Evolutionary conservation across 2,888 invertebrate genomes (phyloP), one percentile per base, ranked within the genome.

Genomic region (Dione vanillae): DNA sequence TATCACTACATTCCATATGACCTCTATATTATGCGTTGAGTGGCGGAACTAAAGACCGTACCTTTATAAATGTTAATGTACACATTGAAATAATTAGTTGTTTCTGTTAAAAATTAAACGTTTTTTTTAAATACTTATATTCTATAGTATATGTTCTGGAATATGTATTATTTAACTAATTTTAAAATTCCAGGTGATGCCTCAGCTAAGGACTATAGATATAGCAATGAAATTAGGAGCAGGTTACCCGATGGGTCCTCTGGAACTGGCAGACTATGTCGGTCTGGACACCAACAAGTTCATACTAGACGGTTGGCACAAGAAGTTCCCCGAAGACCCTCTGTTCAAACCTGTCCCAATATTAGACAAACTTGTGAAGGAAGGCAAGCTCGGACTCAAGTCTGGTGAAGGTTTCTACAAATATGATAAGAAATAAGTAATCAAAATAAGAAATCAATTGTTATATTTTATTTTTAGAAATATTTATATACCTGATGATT

Each of bases 191-290:
- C 80, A 95, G 96, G 96, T 40, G 96, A 96, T 85, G 96, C 96
- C 0, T 94, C 95, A 5, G 94, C 96, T 0, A 88, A 94, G 73
- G 98, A 98, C 86, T n/a, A 96, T 98, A 70, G 98, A 98, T 81
- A 95, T 94, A 11, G 98, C 97, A 0, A 98, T 98, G 98, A 98
- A 97, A 85, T 90, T 98, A 1, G 98, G 98, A 8, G 97, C 97
- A 14, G 96, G 97, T 0, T 95, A 97, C 86, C 98, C 98, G 7
- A 98, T 98, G 98, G 98, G 98, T 5, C 98, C 98, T 0, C 94
- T 98, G 74, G 97, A 97, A 87, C 89, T 98, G 54, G 91, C 95
- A 1, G 97, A 98, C 90, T 97, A 96, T 85, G 96, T 97, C 0
- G 98, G 98, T 0, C 90, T 96, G 14, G 98, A 98, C 84, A 97